Conservation (phyloP, 2,797 vertebrate species). For the Tamandua tetradactyla region DNA sequence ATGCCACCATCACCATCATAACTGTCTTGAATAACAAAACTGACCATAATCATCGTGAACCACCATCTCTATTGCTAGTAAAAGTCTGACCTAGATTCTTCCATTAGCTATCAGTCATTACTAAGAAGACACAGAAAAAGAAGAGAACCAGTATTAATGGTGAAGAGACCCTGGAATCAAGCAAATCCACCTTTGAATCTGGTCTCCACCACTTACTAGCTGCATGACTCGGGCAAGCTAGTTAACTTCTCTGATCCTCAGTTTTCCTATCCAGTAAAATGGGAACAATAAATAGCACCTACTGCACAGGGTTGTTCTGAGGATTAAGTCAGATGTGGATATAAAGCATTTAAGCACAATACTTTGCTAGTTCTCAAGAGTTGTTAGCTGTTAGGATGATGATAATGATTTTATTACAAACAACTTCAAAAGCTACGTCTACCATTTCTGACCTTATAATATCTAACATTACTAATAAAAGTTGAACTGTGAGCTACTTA, state of each 20-base stretch:
- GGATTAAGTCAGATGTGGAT: not conserved
- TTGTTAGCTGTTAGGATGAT: not conserved
- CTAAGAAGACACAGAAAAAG: not conserved
- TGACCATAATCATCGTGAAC: not conserved
- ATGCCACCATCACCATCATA: not conserved
- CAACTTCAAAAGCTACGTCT: not conserved
- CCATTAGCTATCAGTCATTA: not conserved
- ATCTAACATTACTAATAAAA: not conserved
- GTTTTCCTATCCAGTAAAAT: conserved; percentile 3
- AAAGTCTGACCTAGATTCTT: not conserved
- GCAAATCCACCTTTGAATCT: not conserved
- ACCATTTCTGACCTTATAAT: not conserved
- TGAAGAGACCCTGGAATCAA: not conserved
- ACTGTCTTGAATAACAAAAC: conserved; percentile 15
- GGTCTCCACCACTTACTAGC: not conserved
- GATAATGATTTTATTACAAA: not conserved
- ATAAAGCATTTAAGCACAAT: not conserved
- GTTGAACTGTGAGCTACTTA: not conserved
- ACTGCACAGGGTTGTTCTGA: not conserved
- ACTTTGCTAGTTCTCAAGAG: not conserved
- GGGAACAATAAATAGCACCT: not conserved
- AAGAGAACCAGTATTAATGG: not conserved
- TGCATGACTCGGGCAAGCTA: not conserved
- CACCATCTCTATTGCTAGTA: not conserved
- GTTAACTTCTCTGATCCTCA: not conserved